Evolutionary conservation across 2,797 vertebrate species (phyloP), one percentile per base, ranked within the genome.

Genomic region (Choloepus didactylus): DNA sequence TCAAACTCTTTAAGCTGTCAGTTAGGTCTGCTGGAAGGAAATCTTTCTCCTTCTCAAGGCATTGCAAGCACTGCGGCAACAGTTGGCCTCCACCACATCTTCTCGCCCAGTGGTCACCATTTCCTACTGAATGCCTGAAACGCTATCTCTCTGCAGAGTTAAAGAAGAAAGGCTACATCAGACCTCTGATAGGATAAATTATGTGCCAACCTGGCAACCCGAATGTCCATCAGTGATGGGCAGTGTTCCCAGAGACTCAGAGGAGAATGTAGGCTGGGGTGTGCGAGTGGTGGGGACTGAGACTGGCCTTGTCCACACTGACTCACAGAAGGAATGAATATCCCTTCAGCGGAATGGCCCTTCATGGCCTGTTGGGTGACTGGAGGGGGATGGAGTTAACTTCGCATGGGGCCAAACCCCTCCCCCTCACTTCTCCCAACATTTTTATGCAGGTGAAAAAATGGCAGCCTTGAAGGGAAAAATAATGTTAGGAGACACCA

Each of bases 131-230:
- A 69, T 31, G 56, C 75, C 93, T 77, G 89, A 86, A 92, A 83
- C 35, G 76, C 85, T 86, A 35, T 87, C 77, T 72, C 82, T 80
- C n/a, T 70, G 79, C 62, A 41, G 16, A 89, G 49, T 87, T 59
- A 27, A 73, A 77, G 41, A 72, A 64, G 41, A 85, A 73, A 77
- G 79, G n/a, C 75, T 75, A 6, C 16, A 7, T 80, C 62, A 19
- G 49, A 29, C 27, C 35, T 49, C 31, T 56, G 69, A 87, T 15
- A 29, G 23, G 73, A 19, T 82, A 85, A 89, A 79, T 80, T n/a
- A 23, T 49, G 67, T 41, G 96, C 84, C 89, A 82, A 46, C 46
- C 25, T 54, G 29, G 44, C 41, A n/a, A 41, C 38, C 38, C 27
- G 18, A 29, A 54, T 69, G 59, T 60, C 80, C 44, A 15, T 56